Percentiles rank a stretch among this genome's conserved stretches.
These are phyloP conservation scores for Pseudorasbora parva DNA, from an alignment of 2,113 vertebrate genomes.

Conservation along the genomic window DNA sequence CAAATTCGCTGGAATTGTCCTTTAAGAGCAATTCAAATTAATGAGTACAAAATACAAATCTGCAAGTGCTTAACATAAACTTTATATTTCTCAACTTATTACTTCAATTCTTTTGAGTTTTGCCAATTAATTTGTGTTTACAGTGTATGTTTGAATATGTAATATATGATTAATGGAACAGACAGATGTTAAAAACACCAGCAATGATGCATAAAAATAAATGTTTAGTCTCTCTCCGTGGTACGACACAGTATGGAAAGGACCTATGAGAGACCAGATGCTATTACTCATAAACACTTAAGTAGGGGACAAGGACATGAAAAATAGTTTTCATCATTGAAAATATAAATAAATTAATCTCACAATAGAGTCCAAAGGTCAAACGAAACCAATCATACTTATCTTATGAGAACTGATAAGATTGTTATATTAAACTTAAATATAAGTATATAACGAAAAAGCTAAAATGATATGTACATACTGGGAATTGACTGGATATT, in stretches of 20 bases:
- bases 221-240: constrained; percentile 53
- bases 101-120: too few relatives aligned
- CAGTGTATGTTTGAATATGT: neutral
- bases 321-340: neutral
- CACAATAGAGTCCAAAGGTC: too few relatives aligned
- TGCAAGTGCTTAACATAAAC: too few relatives aligned
- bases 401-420: neutral
- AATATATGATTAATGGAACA: constrained; percentile 11
- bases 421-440: neutral
- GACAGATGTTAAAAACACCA: constrained; percentile 34
- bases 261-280: constrained; percentile 25
- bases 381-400: neutral
- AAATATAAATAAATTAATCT: too few relatives aligned
- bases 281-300: neutral
- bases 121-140: too few relatives aligned
- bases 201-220: constrained; percentile 50
- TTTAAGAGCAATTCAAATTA: too few relatives aligned
- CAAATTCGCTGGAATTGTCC: too few relatives aligned
- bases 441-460: constrained; percentile 16
- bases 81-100: too few relatives aligned
- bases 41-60: too few relatives aligned
- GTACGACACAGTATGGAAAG: constrained; percentile 38
- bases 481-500: neutral
- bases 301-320: neutral
- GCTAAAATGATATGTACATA: neutral